A percentile compares a stretch with the other conserved stretches of the same genome.
Conservation (phyloP, 1,140 invertebrate genomes). For the Cataglyphis hispanica region DNA sequence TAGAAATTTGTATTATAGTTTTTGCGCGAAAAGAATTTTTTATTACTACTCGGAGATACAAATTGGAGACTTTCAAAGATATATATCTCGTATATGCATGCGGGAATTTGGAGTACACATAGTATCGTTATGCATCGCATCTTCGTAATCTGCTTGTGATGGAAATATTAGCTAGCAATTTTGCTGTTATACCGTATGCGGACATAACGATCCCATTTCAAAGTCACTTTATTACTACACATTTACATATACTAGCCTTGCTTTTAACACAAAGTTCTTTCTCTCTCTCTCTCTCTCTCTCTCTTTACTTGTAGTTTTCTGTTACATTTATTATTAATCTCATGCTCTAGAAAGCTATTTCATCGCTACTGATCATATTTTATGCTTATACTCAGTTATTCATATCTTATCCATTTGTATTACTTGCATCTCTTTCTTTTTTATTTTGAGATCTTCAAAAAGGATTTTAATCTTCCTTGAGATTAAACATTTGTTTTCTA, state of each 20-base stretch:
- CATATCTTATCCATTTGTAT: neutral
- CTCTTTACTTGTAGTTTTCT: neutral
- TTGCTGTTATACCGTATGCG: conserved; percentile 6
- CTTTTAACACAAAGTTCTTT: neutral
- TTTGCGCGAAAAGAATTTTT: conserved; percentile 27
- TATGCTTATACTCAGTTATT: neutral
- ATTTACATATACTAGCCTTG: neutral
- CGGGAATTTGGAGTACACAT: conserved; percentile 51
- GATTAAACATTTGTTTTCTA: neutral
- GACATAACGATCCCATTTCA: neutral
- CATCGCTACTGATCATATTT: neutral
- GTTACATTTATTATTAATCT: neutral
- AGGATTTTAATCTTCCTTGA: neutral
- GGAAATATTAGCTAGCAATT: conserved; percentile 52
- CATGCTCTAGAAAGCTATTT: neutral
- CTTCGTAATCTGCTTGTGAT: conserved; percentile 33
- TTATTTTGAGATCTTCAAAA: neutral
- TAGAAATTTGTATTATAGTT: conserved; percentile 29
- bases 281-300: too few relatives aligned
- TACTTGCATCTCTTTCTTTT: neutral
- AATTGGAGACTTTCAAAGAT: conserved; percentile 52
- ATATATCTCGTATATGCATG: conserved; percentile 48
- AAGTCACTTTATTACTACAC: neutral
- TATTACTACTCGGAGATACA: conserved; percentile 22
- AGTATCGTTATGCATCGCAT: conserved; percentile 41